Base-by-base conservation (phyloP, 2,113 vertebrate genomes). In the human region DNA sequence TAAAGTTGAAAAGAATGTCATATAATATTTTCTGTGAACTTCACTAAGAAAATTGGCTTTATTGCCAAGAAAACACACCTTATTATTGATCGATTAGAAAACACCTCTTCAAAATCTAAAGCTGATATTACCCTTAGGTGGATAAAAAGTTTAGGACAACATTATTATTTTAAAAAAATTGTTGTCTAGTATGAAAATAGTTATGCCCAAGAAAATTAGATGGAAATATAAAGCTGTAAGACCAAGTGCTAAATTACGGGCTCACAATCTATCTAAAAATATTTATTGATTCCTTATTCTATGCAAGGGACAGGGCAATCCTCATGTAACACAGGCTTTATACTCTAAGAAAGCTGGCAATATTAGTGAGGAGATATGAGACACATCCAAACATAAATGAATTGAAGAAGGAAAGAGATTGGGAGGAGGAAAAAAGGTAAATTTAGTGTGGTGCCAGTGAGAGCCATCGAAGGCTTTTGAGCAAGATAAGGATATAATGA, bases 151-250 rank as follows among this genome's bases (percentile, higher is more conserved):
- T 88, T 40, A 78, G 96, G 32, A 8, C 16, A 84, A 30, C 3
- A 81, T 87, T 64, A 72, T 45, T 79, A 38, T 43, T 81, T 48
- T 72, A 32, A 83, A 75, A 86, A 73, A 78, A 84, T 27, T 80
- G 66, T 72, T 83, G 93, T 76, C 73, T 22, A 43, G 7, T 79
- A 17, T 90, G 48, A 96, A 93, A 90, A 79, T 38, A 76, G 59
- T n/a, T 92, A 84, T 66, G 6, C 25, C 38, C 20, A 84, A 35
- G 68, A 57, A 95, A 96, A 84, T 83, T 30, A 92, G 30, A 84
- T 90, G 81, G 35, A 91, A 76, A 96, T 66, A 87, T 66, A 55
- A 85, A 96, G 68, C n/a, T 76, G 8, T 59, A 81, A 95, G 93
- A 52, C 11, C 32, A 88, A 95, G 38, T 40, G 18, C 23, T 96